phyloP scores from a whole-genome alignment of 2,113 vertebrate genomes.

The Leuciscus idus region DNA sequence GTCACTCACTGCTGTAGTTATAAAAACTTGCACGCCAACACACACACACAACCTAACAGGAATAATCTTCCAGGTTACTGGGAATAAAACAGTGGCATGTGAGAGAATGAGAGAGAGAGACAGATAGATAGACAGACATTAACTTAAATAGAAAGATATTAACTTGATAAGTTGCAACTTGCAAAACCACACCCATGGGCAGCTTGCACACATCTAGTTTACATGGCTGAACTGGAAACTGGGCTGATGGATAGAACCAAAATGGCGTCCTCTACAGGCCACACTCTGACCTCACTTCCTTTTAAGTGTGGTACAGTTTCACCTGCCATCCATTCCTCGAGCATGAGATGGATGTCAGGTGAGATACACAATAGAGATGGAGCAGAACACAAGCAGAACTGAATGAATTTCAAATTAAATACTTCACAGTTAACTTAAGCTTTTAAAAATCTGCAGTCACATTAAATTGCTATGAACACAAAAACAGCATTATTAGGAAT shows the following conservation, averaged over 20 bases:
- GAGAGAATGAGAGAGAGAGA: not conserved
- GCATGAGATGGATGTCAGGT: not conserved
- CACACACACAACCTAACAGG: constrained; percentile 1
- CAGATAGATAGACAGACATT: not conserved
- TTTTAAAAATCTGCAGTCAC: not conserved
- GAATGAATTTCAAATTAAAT: not conserved
- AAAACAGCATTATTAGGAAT: not conserved
- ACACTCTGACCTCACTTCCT: constrained; percentile 13
- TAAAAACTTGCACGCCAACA: constrained; percentile 28
- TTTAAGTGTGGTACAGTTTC: constrained; percentile 30
- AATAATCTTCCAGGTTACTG: constrained; percentile 23
- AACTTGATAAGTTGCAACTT: not conserved
- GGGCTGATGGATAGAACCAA: constrained; percentile 31
- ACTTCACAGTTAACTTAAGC: not conserved
- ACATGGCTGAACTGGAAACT: constrained; percentile 3
- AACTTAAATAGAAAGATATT: too few species aligned
- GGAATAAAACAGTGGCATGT: not conserved
- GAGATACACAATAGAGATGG: not conserved
- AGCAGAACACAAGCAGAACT: not conserved
- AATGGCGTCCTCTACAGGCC: constrained; percentile 42
- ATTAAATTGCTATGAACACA: not conserved
- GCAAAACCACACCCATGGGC: constrained; percentile 14
- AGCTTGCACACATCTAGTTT: not conserved
- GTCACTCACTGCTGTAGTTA: not conserved
- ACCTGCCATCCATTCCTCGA: constrained; percentile 22